Evolutionary conservation across 53 echinoderm and acorn worm genomes (phyloP), one percentile per base, ranked within the genome.

Genomic region (Echinarachnius parma): DNA sequence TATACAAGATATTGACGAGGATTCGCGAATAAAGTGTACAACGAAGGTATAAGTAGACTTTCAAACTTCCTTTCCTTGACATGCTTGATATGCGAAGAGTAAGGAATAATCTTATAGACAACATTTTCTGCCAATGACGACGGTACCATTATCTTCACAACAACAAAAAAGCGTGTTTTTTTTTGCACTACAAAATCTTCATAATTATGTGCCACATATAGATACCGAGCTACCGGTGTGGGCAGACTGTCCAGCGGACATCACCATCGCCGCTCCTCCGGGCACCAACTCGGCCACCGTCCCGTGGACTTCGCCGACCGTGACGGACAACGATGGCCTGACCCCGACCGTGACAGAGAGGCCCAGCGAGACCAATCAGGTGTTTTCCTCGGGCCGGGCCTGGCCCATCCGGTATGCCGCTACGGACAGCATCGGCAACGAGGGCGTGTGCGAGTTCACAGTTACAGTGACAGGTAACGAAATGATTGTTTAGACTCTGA

Each of bases 231-330:
- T n/a, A 2, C 74, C 74, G 26, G 74, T 72, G 35, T 72, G 39
- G 58, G 28, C 24, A 42, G 36, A 10, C 7, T 72, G 74, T 19
- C 74, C 74, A 1, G 1, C 36, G 2, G 16, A 44, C 44, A 72
- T 72, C 27, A 42, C 57, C 1, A 55, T 39, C 27, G 35, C 39
- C n/a, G 35, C 56, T 16, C 56, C 55, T 42, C 56, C 42, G 15
- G 74, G 57, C 32, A 72, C 74, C 45, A 72, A 72, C 26, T 72
- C 74, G 9, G 74, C 74, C 28, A 72, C 56, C 28, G 57, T 72
- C 21, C n/a, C 13, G n/a, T 72, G 74, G 74, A 3, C 39, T 0
- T 37, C 35, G 5, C 74, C 74, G 0, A 42, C 57, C 0, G 74
- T 37, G 2, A 37, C 57, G 0, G 74, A 72, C 29, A 72, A 72